phyloP scores from a whole-genome alignment of 1,140 invertebrate genomes.

The Tetramorium simillimum region DNA sequence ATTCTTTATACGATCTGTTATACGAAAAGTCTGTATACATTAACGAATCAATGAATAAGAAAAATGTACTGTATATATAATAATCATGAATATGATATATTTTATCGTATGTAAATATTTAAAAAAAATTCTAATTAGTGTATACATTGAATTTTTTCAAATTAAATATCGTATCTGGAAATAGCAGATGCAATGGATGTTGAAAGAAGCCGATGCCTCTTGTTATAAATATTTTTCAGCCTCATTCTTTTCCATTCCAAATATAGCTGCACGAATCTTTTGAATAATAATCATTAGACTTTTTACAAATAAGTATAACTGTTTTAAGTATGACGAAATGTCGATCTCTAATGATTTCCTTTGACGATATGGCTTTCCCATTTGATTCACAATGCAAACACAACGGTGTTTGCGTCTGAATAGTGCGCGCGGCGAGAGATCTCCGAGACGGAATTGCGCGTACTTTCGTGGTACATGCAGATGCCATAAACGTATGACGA shows the following conservation, averaged over 20 bases:
- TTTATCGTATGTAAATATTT: not conserved
- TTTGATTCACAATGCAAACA: slow-evolving; percentile 78
- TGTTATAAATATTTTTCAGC: slow-evolving; percentile 34
- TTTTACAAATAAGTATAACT: slow-evolving; percentile 7
- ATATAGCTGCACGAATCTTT: not conserved
- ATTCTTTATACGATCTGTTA: not conserved
- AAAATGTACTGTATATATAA: not conserved
- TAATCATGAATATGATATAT: not conserved
- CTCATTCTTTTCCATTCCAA: slow-evolving; percentile 26
- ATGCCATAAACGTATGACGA: slow-evolving; percentile 46
- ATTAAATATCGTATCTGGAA: not conserved
- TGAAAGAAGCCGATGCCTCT: not conserved
- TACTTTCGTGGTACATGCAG: slow-evolving; percentile 5
- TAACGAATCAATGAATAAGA: not conserved
- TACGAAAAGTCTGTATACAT: not conserved
- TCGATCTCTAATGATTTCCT: slow-evolving; percentile 13
- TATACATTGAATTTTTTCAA: not conserved
- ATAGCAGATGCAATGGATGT: not conserved
- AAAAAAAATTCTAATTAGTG: not conserved
- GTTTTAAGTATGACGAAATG: not conserved
- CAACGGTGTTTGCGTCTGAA: slow-evolving; percentile 28
- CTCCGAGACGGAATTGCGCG: slow-evolving; percentile 23
- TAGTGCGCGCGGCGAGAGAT: not conserved
- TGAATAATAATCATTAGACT: slow-evolving; percentile 1
- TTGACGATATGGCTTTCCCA: slow-evolving; percentile 65